phyloP scores from a whole-genome alignment of 1,140 invertebrate species.

The Lycorma delicatula region DNA sequence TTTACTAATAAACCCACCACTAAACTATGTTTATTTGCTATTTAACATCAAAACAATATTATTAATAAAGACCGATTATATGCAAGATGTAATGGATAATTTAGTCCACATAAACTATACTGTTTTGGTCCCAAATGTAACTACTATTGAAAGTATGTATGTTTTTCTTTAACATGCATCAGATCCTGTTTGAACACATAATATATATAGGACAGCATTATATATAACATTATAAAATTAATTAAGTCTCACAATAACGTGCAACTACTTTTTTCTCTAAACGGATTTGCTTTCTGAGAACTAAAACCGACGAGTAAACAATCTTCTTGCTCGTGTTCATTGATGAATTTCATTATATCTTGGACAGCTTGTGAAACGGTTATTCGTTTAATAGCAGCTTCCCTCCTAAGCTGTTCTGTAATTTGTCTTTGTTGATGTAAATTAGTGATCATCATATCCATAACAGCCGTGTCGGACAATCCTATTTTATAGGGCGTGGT shows the following conservation, averaged over 20 bases:
- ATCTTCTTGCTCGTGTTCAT: conserved; percentile 89
- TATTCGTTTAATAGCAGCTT: conserved; percentile 82
- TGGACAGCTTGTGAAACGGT: conserved; percentile 81
- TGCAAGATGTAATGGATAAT: too few relatives aligned
- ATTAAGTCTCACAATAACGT: conserved; percentile 46
- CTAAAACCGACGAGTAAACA: conserved; percentile 92
- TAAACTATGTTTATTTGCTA: too few relatives aligned
- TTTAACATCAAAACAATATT: too few relatives aligned
- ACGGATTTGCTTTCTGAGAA: conserved; percentile 94
- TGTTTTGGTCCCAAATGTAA: too few relatives aligned
- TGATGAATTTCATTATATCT: conserved; percentile 88
- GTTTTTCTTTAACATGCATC: too few relatives aligned
- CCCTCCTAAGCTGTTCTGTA: conserved; percentile 86
- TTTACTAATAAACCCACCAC: too few relatives aligned
- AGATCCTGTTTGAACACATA: too few relatives aligned
- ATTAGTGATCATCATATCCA: conserved; percentile 84
- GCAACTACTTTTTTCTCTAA: conserved; percentile 93
- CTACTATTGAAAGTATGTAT: too few relatives aligned
- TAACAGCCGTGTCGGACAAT: conserved; percentile 73
- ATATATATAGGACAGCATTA: too few relatives aligned
- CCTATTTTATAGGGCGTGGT: conserved; percentile 50
- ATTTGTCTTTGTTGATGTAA: conserved; percentile 85
- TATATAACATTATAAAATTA: too few relatives aligned
- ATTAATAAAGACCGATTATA: too few relatives aligned
- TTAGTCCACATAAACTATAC: too few relatives aligned